These are phyloP conservation scores for Sebastes wilsoni DNA, from an alignment of 2,797 vertebrate genomes.

Conservation along the genomic window DNA sequence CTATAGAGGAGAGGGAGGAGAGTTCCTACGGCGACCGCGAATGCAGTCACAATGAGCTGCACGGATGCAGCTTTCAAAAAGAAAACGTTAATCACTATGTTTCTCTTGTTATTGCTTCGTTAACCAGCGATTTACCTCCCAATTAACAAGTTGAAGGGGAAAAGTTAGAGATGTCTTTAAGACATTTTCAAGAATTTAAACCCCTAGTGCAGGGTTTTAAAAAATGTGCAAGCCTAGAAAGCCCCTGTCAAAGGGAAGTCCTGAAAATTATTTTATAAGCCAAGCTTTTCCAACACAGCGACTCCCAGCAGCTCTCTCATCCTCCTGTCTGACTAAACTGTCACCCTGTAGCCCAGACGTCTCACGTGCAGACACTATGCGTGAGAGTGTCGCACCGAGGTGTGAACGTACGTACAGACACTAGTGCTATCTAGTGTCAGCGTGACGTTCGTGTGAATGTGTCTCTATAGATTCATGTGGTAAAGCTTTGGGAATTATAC, in stretches of 20 bases:
- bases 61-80: neutral
- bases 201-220: neutral
- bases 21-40: constrained; percentile 19
- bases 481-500: neutral
- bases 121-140: constrained; percentile 1
- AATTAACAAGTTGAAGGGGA: neutral
- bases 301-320: constrained; percentile 15
- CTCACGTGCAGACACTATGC: constrained; percentile 16
- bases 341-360: constrained; percentile 5
- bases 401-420: constrained; percentile 10
- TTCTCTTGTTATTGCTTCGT: constrained; percentile 5
- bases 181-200: constrained; percentile 17
- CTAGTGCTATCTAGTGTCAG: neutral
- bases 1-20: constrained; percentile 2
- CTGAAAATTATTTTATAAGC: constrained; percentile 18
- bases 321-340: neutral
- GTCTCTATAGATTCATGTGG: neutral
- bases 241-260: constrained; percentile 1
- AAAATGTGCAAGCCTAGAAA: neutral
- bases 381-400: neutral
- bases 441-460: neutral
- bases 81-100: neutral
- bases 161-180: neutral
- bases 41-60: constrained; percentile 22
- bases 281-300: neutral